These are phyloP conservation scores for Drosophila yakuba DNA, from an alignment of 1,140 invertebrate genomes.

Conservation along the genomic window DNA sequence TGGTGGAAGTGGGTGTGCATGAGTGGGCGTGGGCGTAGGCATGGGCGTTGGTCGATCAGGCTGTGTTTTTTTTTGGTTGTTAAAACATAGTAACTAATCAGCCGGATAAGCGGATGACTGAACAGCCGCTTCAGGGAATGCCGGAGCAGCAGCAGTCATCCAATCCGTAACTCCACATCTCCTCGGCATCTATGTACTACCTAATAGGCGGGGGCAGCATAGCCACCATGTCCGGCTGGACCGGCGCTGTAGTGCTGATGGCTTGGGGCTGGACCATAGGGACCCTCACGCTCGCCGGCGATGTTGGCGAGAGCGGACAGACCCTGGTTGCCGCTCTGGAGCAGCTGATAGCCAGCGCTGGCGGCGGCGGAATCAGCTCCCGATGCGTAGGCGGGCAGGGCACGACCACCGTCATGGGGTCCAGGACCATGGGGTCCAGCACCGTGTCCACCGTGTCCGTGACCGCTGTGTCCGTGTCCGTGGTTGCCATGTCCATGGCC, in stretches of 20 bases:
- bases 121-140: slow-evolving; percentile 34
- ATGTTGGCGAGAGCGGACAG: slow-evolving; percentile 76
- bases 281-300: slow-evolving; percentile 60
- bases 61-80: slow-evolving; percentile 21
- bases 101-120: slow-evolving; percentile 23
- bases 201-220: slow-evolving; percentile 61
- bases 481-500: slow-evolving; percentile 32
- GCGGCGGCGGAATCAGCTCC: slow-evolving; percentile 69
- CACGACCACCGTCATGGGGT: slow-evolving; percentile 44
- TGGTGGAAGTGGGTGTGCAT: slow-evolving; percentile 21
- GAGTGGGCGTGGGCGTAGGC: slow-evolving; percentile 5
- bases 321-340: slow-evolving; percentile 75
- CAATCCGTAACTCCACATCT: neutral
- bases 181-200: neutral
- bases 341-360: slow-evolving; percentile 76
- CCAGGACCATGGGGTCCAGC: slow-evolving; percentile 53
- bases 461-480: slow-evolving; percentile 17
- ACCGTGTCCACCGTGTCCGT: slow-evolving; percentile 32
- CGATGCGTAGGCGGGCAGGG: slow-evolving; percentile 67
- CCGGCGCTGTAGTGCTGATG: slow-evolving; percentile 53
- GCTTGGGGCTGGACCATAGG: slow-evolving; percentile 42
- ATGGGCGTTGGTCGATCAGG: slow-evolving; percentile 34
- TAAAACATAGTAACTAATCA: slow-evolving; percentile 58
- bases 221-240: slow-evolving; percentile 45
- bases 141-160: slow-evolving; percentile 30